These are phyloP conservation scores for Enteromius fasciolatus DNA, from an alignment of 2,797 vertebrate species.

Conservation along the genomic window DNA sequence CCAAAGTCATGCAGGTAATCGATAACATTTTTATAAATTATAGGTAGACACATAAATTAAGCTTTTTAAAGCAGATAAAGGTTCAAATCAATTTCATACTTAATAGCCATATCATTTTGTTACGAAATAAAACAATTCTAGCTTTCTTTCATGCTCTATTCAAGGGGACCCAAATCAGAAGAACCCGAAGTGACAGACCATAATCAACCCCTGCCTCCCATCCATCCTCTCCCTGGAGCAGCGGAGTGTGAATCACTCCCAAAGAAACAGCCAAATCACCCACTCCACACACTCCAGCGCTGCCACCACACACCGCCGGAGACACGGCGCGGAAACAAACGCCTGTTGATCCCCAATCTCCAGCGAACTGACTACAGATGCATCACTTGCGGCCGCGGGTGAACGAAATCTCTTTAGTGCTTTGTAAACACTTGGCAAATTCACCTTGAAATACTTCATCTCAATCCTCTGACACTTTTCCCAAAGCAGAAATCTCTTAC, in stretches of 20 bases:
- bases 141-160: neutral
- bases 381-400: neutral
- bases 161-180: neutral
- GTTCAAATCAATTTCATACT: neutral
- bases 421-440: slow-evolving; percentile 3
- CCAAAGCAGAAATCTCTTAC: slow-evolving; percentile 70
- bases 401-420: neutral
- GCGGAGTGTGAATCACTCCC: slow-evolving; percentile 61
- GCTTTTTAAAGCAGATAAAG: slow-evolving; percentile 5
- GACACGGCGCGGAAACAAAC: slow-evolving; percentile 52
- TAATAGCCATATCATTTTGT: neutral
- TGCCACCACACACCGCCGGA: slow-evolving; percentile 43
- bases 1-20: neutral
- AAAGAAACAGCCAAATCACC: slow-evolving; percentile 45
- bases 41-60: neutral
- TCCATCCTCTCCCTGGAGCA: slow-evolving; percentile 35
- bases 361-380: slow-evolving; percentile 7
- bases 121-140: neutral
- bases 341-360: slow-evolving; percentile 73
- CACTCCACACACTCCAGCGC: slow-evolving; percentile 57
- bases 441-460: neutral
- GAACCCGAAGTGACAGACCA: slow-evolving; percentile 32
- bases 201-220: neutral
- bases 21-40: too few relatives aligned
- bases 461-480: slow-evolving; percentile 22